These are phyloP conservation scores for Tretioscincus oriximinensis DNA, from an alignment of 2,113 vertebrate species.

Conservation along the genomic window DNA sequence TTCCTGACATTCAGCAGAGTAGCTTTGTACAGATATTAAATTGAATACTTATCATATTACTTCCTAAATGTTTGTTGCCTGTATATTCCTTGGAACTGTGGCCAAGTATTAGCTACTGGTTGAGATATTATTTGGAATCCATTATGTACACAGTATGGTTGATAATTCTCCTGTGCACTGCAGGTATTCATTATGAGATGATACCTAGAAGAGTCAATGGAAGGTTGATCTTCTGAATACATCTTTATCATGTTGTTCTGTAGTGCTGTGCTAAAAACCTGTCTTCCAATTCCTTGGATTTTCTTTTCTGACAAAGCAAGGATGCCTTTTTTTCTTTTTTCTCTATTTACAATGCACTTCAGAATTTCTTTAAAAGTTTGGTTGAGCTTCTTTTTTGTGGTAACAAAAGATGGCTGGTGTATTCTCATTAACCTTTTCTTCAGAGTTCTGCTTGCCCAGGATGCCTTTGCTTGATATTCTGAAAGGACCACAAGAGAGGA, in stretches of 20 bases:
- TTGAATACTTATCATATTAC: neutral
- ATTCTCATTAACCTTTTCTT: too few species aligned
- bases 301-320: neutral
- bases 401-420: too few species aligned
- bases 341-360: too few species aligned
- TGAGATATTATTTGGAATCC: neutral
- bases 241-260: neutral
- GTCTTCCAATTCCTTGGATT: neutral
- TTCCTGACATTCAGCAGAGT: too few species aligned
- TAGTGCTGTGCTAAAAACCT: neutral
- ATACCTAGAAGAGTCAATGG: too few species aligned
- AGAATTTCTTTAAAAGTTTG: too few species aligned
- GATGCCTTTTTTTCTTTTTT: neutral
- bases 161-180: neutral
- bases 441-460: too few species aligned
- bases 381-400: too few species aligned
- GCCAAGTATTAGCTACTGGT: neutral
- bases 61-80: neutral
- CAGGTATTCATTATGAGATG: neutral
- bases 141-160: neutral
- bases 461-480: too few species aligned
- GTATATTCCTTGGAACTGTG: neutral
- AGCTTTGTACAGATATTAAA: too few species aligned
- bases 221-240: neutral
- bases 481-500: too few species aligned